phyloP scores from a whole-genome alignment of 2,113 vertebrate species.

The Galbula dea region DNA sequence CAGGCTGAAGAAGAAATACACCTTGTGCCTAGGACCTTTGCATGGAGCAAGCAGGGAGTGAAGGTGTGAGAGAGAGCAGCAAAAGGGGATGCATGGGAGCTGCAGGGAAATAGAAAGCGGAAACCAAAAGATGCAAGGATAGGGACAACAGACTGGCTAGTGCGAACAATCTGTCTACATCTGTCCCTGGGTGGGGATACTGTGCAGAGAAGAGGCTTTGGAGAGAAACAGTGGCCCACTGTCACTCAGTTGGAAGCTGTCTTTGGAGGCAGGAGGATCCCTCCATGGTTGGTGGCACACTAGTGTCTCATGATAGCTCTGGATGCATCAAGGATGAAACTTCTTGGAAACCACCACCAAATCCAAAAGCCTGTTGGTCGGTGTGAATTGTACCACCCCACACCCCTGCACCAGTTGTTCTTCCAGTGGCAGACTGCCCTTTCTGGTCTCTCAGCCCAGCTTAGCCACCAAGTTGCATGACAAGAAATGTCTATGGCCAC shows the following conservation, averaged over 20 bases:
- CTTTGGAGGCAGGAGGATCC: neutral
- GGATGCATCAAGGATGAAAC: neutral
- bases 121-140: neutral
- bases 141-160: neutral
- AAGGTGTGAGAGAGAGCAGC: neutral
- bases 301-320: neutral
- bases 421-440: neutral
- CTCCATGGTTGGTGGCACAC: neutral
- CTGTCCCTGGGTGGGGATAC: neutral
- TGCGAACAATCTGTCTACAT: neutral
- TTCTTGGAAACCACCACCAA: neutral
- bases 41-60: neutral
- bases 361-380: neutral
- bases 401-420: neutral
- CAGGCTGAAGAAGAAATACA: neutral
- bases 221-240: neutral
- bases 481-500: neutral
- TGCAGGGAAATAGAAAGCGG: neutral
- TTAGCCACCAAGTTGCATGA: neutral
- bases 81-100: neutral
- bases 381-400: neutral
- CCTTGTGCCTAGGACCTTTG: neutral
- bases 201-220: neutral
- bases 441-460: neutral
- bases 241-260: neutral